Base-by-base conservation (phyloP, 1,140 invertebrate genomes). In the Colletes latitarsis region DNA sequence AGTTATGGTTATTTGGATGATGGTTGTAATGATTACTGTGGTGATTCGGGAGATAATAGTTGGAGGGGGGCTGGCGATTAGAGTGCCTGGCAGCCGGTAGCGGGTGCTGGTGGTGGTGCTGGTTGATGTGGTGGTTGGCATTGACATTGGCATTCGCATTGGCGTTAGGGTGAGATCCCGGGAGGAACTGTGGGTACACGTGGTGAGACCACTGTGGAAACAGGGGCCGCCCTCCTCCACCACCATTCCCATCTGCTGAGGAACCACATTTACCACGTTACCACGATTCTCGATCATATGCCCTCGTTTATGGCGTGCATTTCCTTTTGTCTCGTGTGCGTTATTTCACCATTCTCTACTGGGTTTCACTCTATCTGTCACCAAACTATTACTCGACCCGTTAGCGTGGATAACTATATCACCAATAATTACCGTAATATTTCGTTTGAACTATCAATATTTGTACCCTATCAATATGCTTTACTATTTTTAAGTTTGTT, bases 121-220 rank as follows among this genome's bases (percentile, higher is more conserved):
- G 91, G 90, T 91, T 90, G 86, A 92, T 92, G 89, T 93, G 93
- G 88, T 93, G 91, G 89, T 92, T 93, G 85, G 92, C 92, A 92
- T 94, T 93, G 90, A 92, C 94, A 94, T 93, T 93, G 90, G 92
- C 94, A 94, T 93, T 92, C 88, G 92, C 90, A 90, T 92, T 94
- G 86, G 95, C 94, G 93, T 96, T 96, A 84, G 96, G 96, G 94
- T 97, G 96, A 93, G 96, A 96, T 92, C 96, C 96, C 86, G 97
- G 97, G 93, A 98, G 95, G 94, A 97, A 98, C 95, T 98, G 97
- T 85, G 97, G 97, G 93, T 97, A 97, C 89, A 98, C 97, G 94
- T 98, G 97, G 94, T 98, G 97, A 88, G 97, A 97, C 97, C 97
- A 98, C 94, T 98, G 97, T 88, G 97, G 97, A 93, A 98, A 98